Conservation (phyloP, 2,797 vertebrate species). For the Xenops minutus region DNA sequence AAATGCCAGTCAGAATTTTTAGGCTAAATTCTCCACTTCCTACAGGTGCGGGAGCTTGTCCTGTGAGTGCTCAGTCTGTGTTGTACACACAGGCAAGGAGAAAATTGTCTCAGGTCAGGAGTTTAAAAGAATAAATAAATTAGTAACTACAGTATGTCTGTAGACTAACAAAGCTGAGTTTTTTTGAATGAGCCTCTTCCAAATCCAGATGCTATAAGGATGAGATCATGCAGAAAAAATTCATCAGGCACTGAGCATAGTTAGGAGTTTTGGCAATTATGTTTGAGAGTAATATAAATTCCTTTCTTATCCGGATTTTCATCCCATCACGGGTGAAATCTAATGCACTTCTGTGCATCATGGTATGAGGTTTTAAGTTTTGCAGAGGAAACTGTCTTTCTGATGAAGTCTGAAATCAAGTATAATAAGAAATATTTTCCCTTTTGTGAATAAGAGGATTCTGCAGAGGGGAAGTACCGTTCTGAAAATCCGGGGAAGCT, state of each 20-base stretch:
- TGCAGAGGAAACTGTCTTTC: neutral
- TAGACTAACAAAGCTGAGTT: neutral
- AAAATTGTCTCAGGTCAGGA: neutral
- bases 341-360: neutral
- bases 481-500: neutral
- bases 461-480: neutral
- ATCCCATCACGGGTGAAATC: neutral
- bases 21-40: constrained; percentile 15
- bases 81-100: neutral
- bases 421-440: neutral
- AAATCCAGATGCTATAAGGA: neutral
- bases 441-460: neutral
- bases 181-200: neutral
- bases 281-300: neutral
- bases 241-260: neutral
- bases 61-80: neutral
- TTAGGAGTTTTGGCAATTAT: neutral
- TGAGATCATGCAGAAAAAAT: constrained; percentile 40
- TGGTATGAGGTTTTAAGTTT: neutral
- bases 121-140: neutral
- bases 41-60: constrained; percentile 5
- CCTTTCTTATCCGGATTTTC: neutral
- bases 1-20: constrained; percentile 46
- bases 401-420: neutral
- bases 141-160: neutral